Conservation (phyloP, 2,888 invertebrate species). For the Drosophila mercatorum region DNA sequence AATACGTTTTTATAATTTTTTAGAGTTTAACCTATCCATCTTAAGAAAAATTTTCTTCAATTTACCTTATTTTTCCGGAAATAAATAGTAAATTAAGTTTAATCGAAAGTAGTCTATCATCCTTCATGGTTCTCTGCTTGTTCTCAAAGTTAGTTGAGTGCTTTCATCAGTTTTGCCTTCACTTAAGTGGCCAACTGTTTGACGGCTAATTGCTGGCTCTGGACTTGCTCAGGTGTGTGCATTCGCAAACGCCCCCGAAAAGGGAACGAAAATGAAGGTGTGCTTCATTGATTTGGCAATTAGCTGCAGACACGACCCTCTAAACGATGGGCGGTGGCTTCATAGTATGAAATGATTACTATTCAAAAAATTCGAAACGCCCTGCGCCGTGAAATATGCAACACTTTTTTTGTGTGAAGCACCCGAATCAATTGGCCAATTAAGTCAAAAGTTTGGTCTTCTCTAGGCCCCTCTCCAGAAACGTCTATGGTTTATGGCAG, state of each 20-base stretch:
- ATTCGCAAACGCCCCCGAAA: conserved; percentile 8
- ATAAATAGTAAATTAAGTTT: conserved; percentile 3
- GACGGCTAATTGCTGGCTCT: conserved; percentile 29
- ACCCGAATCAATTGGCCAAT: conserved; percentile 68
- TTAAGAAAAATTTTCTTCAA: neutral
- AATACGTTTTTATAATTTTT: neutral
- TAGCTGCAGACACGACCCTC: conserved; percentile 39
- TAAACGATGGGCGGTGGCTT: conserved; percentile 31
- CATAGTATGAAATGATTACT: conserved; percentile 19
- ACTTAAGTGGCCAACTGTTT: conserved; percentile 52
- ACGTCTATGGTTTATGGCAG: neutral
- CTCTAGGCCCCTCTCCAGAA: neutral
- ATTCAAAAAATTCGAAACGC: conserved; percentile 11
- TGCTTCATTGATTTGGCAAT: conserved; percentile 46
- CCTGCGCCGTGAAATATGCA: conserved; percentile 55
- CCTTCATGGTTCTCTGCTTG: neutral
- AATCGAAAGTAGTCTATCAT: neutral
- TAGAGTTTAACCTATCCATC: neutral
- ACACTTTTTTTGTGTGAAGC: conserved; percentile 55
- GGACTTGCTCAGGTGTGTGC: conserved; percentile 6
- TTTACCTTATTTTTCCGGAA: neutral
- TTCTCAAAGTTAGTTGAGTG: neutral
- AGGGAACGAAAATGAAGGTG: conserved; percentile 8
- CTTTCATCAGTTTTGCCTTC: conserved; percentile 27
- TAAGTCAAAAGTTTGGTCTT: conserved; percentile 63